Conservation (phyloP, 64 coral and sea anemone species). For the Montipora foliosa region DNA sequence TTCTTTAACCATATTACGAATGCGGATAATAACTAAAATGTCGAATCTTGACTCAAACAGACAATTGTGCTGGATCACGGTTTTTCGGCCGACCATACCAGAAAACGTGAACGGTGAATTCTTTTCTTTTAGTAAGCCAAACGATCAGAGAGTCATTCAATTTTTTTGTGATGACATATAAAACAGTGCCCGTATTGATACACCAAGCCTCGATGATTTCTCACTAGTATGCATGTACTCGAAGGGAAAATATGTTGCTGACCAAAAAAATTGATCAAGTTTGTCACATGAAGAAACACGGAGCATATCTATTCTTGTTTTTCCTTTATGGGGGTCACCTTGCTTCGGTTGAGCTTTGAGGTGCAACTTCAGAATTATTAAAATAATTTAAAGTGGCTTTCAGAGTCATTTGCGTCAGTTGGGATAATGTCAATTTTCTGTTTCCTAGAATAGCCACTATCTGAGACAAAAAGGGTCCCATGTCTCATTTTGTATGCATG, state of each 20-base stretch:
- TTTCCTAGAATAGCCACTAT: neutral
- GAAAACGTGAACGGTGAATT: too few species aligned
- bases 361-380: neutral
- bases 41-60: neutral
- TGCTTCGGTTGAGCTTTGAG: neutral
- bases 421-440: slow-evolving; percentile 9
- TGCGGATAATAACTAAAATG: neutral
- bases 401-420: slow-evolving; percentile 2
- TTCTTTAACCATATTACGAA: neutral
- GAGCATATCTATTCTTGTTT: neutral
- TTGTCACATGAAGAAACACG: neutral
- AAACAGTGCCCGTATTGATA: too few species aligned
- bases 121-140: too few species aligned
- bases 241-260: neutral
- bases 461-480: neutral
- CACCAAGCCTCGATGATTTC: too few species aligned
- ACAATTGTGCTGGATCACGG: neutral
- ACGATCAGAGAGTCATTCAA: too few species aligned
- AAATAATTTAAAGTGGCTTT: slow-evolving; percentile 8
- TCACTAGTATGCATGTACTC: neutral
- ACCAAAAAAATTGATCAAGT: neutral
- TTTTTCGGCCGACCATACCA: too few species aligned
- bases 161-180: too few species aligned
- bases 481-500: slow-evolving; percentile 3
- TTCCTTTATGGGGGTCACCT: neutral